These are phyloP conservation scores for Heteronetta atricapilla DNA, from an alignment of 2,113 vertebrate species.

Conservation along the genomic window DNA sequence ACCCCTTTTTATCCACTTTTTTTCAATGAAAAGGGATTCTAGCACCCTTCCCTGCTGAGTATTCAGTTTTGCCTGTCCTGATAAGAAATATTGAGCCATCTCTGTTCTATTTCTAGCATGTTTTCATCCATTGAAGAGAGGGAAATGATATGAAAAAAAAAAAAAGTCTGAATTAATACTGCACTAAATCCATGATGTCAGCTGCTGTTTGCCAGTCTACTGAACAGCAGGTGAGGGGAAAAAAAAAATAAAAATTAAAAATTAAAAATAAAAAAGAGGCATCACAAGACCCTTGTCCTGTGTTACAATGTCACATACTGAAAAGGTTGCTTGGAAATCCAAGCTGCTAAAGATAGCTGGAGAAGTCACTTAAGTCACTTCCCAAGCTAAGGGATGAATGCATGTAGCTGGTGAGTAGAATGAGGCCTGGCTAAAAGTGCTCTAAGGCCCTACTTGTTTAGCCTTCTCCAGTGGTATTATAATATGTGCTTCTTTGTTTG, in stretches of 20 bases:
- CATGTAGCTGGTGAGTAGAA: accelerated
- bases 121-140: neutral
- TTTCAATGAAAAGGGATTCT: neutral
- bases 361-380: neutral
- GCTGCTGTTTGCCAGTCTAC: neutral
- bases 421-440: neutral
- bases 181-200: neutral
- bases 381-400: neutral
- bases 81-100: neutral
- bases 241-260: too few species aligned
- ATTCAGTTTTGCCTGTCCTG: neutral
- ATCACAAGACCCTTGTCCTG: neutral
- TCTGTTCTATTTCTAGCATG: neutral
- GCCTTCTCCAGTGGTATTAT: neutral
- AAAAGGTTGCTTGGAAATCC: neutral
- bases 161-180: neutral
- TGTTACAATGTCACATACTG: neutral
- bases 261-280: neutral
- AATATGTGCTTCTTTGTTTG: neutral
- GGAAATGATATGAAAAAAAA: neutral
- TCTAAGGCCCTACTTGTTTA: neutral
- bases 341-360: neutral
- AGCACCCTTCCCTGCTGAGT: neutral
- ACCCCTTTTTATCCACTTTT: neutral
- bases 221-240: neutral